Evolutionary conservation across 2,113 vertebrate species (phyloP).

Genomic region (Burhinus oedicnemus): DNA sequence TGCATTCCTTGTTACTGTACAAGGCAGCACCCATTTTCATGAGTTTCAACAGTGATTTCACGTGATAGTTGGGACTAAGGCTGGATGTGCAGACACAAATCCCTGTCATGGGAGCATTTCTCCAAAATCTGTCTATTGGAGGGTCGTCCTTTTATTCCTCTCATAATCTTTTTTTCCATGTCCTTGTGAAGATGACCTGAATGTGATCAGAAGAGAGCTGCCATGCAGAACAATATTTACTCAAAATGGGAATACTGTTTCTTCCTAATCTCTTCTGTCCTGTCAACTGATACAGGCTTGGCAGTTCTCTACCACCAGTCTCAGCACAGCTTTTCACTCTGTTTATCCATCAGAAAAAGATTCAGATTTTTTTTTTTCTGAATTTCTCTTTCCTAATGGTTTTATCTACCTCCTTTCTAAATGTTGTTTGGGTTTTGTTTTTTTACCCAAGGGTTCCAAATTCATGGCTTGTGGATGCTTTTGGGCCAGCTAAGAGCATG

Average conservation of each 20-base stretch:
- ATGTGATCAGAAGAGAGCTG: background rate
- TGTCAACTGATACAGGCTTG: background rate
- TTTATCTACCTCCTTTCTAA: background rate
- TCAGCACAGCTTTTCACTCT: background rate
- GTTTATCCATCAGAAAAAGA: background rate
- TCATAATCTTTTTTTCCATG: background rate
- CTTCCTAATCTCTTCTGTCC: background rate
- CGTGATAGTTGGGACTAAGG: background rate
- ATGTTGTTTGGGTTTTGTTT: background rate
- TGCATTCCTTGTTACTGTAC: background rate
- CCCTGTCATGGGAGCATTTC: background rate
- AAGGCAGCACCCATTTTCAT: background rate
- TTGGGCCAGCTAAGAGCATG: background rate
- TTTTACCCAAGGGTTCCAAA: background rate
- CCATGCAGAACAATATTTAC: background rate
- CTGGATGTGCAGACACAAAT: background rate
- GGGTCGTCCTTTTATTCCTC: background rate
- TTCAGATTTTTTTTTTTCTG: background rate
- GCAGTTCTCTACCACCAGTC: background rate
- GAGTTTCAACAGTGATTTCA: background rate
- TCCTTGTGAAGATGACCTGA: background rate
- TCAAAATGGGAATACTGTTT: background rate
- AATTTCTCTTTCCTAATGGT: background rate
- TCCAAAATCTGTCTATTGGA: background rate
- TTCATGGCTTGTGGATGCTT: background rate